phyloP scores from a whole-genome alignment of 2,113 vertebrate genomes.

The Pleuronectes platessa region DNA sequence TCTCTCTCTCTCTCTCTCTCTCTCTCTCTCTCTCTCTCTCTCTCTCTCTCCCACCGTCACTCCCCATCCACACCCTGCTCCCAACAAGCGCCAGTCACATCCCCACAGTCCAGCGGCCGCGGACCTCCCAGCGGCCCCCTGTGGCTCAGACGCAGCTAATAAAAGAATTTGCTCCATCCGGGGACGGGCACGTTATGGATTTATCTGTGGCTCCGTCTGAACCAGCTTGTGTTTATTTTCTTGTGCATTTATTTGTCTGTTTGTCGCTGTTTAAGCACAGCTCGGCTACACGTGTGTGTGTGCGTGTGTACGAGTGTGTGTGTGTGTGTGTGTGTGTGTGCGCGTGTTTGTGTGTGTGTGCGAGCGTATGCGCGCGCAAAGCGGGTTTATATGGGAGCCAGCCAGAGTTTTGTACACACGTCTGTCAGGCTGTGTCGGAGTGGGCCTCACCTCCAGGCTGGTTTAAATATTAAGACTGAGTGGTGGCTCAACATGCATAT shows the following conservation, averaged over 20 bases:
- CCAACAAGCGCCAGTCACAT: slow-evolving; percentile 41
- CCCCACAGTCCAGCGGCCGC: slow-evolving; percentile 18
- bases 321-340: slow-evolving; percentile 9
- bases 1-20: slow-evolving; percentile 13
- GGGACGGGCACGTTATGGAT: slow-evolving; percentile 45
- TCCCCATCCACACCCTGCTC: slow-evolving; percentile 24
- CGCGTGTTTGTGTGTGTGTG: not conserved
- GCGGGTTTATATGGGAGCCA: slow-evolving; percentile 54
- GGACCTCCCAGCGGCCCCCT: slow-evolving; percentile 24
- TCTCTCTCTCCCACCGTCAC: slow-evolving; percentile 12
- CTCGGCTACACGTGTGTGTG: slow-evolving; percentile 5
- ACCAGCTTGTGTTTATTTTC: slow-evolving; percentile 69
- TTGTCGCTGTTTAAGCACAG: slow-evolving; percentile 19
- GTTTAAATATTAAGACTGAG: slow-evolving; percentile 82
- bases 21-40: no score
- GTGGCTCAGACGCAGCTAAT: slow-evolving; percentile 49
- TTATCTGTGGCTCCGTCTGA: slow-evolving; percentile 54
- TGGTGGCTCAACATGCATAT: slow-evolving; percentile 77
- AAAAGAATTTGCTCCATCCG: slow-evolving; percentile 65
- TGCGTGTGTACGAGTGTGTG: slow-evolving; percentile 1
- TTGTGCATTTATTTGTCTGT: slow-evolving; percentile 41
- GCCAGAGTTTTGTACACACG: slow-evolving; percentile 67
- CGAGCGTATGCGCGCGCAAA: slow-evolving; percentile 6
- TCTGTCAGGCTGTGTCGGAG: slow-evolving; percentile 64
- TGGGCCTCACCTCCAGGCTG: slow-evolving; percentile 78